Conservation (phyloP, 2,888 invertebrate genomes). For the Podabrus alpinus region DNA sequence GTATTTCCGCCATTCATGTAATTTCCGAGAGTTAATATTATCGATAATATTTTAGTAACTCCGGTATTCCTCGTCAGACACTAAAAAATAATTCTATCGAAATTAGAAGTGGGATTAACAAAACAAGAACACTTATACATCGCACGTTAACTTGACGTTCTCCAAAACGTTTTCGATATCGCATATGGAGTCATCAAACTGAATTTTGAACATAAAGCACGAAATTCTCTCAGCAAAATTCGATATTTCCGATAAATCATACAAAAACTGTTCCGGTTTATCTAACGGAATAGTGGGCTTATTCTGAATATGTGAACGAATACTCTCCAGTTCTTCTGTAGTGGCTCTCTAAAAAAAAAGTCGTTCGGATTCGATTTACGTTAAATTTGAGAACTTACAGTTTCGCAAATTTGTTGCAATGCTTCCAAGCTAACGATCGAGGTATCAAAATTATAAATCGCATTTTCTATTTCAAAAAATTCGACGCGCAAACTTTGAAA, state of each 20-base stretch:
- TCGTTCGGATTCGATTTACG: neutral
- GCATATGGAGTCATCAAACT: constrained; percentile 84
- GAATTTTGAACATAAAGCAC: constrained; percentile 91
- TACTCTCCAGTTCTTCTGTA: constrained; percentile 77
- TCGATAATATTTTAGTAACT: constrained; percentile 81
- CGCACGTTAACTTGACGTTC: constrained; percentile 83
- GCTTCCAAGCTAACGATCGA: constrained; percentile 86
- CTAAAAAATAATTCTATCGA: constrained; percentile 54
- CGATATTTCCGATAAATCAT: constrained; percentile 85
- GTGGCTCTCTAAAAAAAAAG: constrained; percentile 73
- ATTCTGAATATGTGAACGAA: constrained; percentile 70
- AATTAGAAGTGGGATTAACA: neutral
- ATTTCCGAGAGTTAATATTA: constrained; percentile 91
- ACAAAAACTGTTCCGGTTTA: constrained; percentile 89
- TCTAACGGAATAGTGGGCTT: constrained; percentile 83
- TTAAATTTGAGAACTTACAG: constrained; percentile 62
- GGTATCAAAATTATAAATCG: constrained; percentile 91
- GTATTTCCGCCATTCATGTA: constrained; percentile 97
- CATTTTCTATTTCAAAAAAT: constrained; percentile 86
- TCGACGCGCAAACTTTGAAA: constrained; percentile 88
- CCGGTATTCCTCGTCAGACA: constrained; percentile 75
- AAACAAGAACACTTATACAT: constrained; percentile 59
- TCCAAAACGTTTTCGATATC: constrained; percentile 82
- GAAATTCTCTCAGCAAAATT: constrained; percentile 89
- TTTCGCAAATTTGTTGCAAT: constrained; percentile 88